Evolutionary conservation across 2,113 vertebrate species (phyloP).

Genomic region (Trochalopteron elliotii): DNA sequence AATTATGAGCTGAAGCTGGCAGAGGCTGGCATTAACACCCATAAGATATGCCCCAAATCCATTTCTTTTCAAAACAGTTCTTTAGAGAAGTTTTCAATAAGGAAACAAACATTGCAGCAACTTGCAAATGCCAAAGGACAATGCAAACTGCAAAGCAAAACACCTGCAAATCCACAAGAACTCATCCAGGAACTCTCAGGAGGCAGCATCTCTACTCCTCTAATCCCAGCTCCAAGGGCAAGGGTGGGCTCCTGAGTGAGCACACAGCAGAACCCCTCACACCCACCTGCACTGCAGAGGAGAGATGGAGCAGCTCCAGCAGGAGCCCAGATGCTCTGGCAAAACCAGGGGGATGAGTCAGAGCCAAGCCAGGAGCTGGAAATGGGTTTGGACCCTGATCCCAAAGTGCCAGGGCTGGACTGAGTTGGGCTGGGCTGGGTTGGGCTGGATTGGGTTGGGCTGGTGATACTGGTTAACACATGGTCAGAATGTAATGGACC

Average conservation of each 20-base stretch:
- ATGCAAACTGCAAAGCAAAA: background rate
- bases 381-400: accelerated
- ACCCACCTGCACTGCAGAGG: accelerated
- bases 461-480: too few relatives aligned
- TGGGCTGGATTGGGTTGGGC: background rate
- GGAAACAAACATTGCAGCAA: background rate
- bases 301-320: background rate
- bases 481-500: too few relatives aligned
- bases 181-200: accelerated
- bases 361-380: accelerated
- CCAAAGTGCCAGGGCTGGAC: too few relatives aligned
- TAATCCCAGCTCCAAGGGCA: background rate
- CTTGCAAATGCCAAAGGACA: background rate
- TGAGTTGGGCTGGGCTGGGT: background rate
- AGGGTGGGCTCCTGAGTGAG: accelerated
- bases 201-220: accelerated
- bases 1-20: background rate
- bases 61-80: background rate
- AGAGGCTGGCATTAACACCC: background rate
- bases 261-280: accelerated
- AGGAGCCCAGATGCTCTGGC: accelerated
- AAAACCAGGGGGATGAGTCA: accelerated
- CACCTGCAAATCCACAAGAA: accelerated
- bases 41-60: background rate
- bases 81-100: background rate